A percentile compares a stretch with the other conserved stretches of the same genome.
phyloP scores from a whole-genome alignment of 2,888 invertebrate genomes.

The Morinoia aosen region DNA sequence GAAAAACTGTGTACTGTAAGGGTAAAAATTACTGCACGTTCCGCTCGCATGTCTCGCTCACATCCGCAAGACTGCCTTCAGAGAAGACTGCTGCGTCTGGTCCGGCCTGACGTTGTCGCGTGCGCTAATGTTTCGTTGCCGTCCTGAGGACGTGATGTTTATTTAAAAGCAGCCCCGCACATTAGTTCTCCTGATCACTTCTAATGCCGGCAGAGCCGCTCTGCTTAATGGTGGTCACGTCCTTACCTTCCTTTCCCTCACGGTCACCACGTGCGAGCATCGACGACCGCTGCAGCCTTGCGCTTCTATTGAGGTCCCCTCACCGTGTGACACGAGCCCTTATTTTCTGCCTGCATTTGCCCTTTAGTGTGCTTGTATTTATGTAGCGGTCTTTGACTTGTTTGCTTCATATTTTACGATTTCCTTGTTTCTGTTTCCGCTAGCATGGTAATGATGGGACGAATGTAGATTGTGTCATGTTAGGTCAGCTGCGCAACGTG shows the following conservation, averaged over 20 bases:
- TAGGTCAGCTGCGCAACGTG: not conserved
- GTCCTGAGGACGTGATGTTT: conserved; percentile 9
- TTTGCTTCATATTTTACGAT: not conserved
- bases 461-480: not conserved
- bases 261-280: not conserved
- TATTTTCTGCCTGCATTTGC: not conserved
- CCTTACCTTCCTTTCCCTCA: not conserved
- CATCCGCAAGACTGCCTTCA: not conserved
- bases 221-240: not conserved
- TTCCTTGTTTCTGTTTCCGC: not conserved
- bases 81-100: not conserved
- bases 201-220: not conserved
- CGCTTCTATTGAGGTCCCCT: not conserved
- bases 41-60: not conserved
- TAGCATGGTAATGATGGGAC: not conserved
- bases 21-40: not conserved
- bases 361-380: not conserved
- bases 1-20: not conserved
- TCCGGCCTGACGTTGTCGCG: not conserved
- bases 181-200: conserved; percentile 30
- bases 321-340: not conserved
- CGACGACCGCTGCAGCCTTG: not conserved
- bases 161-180: not conserved
- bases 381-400: not conserved
- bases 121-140: not conserved